Base-by-base conservation (phyloP, 2,113 vertebrate species). In the Rallus limicola region DNA sequence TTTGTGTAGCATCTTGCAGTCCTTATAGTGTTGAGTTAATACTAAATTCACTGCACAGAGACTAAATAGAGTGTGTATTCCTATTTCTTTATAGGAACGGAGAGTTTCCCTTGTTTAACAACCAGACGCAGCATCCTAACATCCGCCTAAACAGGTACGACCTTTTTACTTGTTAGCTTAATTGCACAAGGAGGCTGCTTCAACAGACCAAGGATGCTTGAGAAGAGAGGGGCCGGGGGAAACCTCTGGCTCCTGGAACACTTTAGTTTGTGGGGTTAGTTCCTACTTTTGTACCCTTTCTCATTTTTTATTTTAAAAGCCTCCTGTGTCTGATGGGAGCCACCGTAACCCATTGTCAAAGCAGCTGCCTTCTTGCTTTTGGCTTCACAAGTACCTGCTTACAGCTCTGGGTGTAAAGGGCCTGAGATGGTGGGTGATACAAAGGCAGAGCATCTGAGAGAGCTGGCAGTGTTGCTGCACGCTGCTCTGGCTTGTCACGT, bases 131-230 rank as follows among this genome's bases (percentile, higher is more conserved):
- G 62, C 82, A 31, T 79, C 88, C 64, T 92, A 21, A 71, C n/a
- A 77, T 89, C 95, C 89, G 86, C 86, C 56, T 94, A 58, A 97
- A 34, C 81, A 97, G 98, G 97, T 98, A 97, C 92, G 97, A 84
- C 10, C n/a, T 63, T 90, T 74, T 94, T 46, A 90, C 26, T 69
- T 46, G 16, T 23, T 82, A 56, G 36, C 25, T 2, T 67, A 25
- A 26, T 82, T 87, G 56, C 50, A 56, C 42, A 70, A 38, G 17
- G 38, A 80, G 38, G 23, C 52, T 87, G 48, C 69, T 93, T 91
- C 79, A 50, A 20, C 70, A 80, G 31, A 62, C 34, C 11, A 11
- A 50, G 34, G 56, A 89, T 12, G 13, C 63, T 70, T 67, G 48
- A 72, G 56, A 82, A 72, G 46, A 58, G n/a, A 63, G 20, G 36